A percentile compares a stretch with the other conserved stretches of the same genome.
Conservation (phyloP, 2,888 invertebrate genomes). For the Ferdinandea cuprea region DNA sequence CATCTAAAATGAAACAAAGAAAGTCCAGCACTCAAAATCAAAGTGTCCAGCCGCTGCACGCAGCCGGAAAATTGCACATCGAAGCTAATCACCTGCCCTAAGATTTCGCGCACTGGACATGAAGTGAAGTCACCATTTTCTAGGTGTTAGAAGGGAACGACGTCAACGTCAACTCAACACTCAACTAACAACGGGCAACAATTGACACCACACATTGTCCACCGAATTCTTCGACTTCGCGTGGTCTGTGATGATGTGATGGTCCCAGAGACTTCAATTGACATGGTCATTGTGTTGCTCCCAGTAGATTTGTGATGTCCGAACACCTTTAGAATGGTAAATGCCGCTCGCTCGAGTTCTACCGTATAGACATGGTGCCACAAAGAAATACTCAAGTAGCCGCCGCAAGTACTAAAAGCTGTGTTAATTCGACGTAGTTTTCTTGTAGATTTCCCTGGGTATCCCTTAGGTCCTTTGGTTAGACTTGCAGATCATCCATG, state of each 20-base stretch:
- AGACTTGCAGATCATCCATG: slow-evolving; percentile 49
- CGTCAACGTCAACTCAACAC: slow-evolving; percentile 62
- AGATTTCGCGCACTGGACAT: slow-evolving; percentile 43
- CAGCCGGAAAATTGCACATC: slow-evolving; percentile 73
- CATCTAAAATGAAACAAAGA: slow-evolving; percentile 45
- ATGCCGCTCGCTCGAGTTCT: slow-evolving; percentile 67
- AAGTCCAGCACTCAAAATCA: slow-evolving; percentile 61
- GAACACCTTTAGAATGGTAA: slow-evolving; percentile 64
- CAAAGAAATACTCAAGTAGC: slow-evolving; percentile 71
- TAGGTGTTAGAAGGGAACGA: slow-evolving; percentile 49
- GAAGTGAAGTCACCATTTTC: slow-evolving; percentile 16
- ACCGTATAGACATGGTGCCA: slow-evolving; percentile 59
- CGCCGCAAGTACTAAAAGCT: slow-evolving; percentile 32
- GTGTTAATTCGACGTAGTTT: slow-evolving; percentile 39
- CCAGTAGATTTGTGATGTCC: slow-evolving; percentile 68
- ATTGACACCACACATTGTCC: slow-evolving; percentile 71
- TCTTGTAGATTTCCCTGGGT: slow-evolving; percentile 47
- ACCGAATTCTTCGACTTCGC: slow-evolving; percentile 52
- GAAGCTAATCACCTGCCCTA: slow-evolving; percentile 69
- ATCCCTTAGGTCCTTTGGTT: slow-evolving; percentile 11
- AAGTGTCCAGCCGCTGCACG: slow-evolving; percentile 64
- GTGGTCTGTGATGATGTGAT: slow-evolving; percentile 48
- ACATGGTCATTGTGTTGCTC: slow-evolving; percentile 73
- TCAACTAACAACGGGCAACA: slow-evolving; percentile 55
- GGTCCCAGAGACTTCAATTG: slow-evolving; percentile 67